Evolutionary conservation across 2,797 vertebrate genomes (phyloP).

Genomic region (Ctenopoma kingsleyae): DNA sequence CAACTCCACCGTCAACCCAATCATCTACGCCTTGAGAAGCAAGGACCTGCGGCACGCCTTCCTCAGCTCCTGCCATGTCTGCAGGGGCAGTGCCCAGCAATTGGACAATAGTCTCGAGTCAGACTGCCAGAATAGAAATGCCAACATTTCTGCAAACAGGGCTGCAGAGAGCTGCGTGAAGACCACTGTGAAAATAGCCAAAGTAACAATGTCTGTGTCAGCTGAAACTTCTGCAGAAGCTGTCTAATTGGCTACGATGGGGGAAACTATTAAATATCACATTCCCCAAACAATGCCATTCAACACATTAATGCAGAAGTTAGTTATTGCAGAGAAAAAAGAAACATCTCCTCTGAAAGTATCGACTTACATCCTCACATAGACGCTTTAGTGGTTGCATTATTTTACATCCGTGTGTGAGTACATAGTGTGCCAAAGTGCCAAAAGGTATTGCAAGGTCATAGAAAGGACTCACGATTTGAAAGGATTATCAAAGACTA

Average conservation of each 20-base stretch:
- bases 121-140: constrained; percentile 94
- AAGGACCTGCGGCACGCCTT: constrained; percentile 97
- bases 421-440: constrained; percentile 83
- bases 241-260: constrained; percentile 77
- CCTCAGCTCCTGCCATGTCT: constrained; percentile 93
- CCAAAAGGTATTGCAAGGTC: constrained; percentile 79
- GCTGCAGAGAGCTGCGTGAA: constrained; percentile 98
- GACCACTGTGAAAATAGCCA: constrained; percentile 99
- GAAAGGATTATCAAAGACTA: constrained; percentile 63
- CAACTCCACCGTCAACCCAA: constrained; percentile 98
- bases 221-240: constrained; percentile 99
- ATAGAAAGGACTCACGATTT: constrained; percentile 62
- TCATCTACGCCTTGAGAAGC: constrained; percentile 99
- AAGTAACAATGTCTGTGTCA: constrained; percentile 99
- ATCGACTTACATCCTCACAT: constrained; percentile 63
- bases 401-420: constrained; percentile 66
- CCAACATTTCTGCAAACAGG: constrained; percentile 92
- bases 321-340: constrained; percentile 31
- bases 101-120: constrained; percentile 99
- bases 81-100: constrained; percentile 91
- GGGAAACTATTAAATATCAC: constrained; percentile 63
- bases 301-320: constrained; percentile 52
- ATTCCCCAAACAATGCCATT: constrained; percentile 62
- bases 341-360: constrained; percentile 47
- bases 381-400: constrained; percentile 67